Evolutionary conservation across 2,888 invertebrate species (phyloP).

Genomic region (Lasioglossum morio): DNA sequence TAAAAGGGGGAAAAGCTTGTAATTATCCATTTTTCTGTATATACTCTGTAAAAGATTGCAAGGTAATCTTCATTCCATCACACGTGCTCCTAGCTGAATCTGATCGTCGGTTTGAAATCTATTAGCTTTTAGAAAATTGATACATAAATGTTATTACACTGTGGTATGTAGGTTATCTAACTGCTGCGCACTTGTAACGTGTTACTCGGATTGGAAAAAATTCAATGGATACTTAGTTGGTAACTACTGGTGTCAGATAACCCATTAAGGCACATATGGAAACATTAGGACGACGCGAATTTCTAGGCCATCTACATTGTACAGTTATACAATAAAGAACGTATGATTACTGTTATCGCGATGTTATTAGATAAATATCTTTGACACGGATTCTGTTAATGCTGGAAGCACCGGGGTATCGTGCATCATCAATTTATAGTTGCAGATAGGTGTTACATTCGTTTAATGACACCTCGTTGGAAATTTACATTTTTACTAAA

Average conservation of each 20-base stretch:
- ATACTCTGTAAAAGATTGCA: neutral
- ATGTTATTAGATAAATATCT: neutral
- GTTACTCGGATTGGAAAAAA: neutral
- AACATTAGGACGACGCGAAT: slow-evolving; percentile 2
- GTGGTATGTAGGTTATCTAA: neutral
- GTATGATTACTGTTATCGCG: neutral
- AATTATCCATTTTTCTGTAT: neutral
- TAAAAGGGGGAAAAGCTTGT: neutral
- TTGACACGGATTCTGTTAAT: neutral
- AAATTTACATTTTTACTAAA: neutral
- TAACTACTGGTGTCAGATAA: slow-evolving; percentile 1
- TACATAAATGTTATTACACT: neutral
- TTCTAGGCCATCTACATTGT: neutral
- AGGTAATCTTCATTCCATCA: neutral
- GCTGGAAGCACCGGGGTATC: neutral
- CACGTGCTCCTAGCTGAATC: neutral
- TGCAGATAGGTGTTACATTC: neutral
- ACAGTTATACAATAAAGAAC: neutral
- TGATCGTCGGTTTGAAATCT: neutral
- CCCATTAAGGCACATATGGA: neutral
- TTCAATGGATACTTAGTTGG: neutral
- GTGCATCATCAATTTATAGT: neutral
- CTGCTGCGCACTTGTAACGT: neutral
- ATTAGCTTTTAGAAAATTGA: neutral
- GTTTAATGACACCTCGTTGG: neutral